phyloP scores from a whole-genome alignment of 2,113 vertebrate genomes.

The Carassius gibelio region DNA sequence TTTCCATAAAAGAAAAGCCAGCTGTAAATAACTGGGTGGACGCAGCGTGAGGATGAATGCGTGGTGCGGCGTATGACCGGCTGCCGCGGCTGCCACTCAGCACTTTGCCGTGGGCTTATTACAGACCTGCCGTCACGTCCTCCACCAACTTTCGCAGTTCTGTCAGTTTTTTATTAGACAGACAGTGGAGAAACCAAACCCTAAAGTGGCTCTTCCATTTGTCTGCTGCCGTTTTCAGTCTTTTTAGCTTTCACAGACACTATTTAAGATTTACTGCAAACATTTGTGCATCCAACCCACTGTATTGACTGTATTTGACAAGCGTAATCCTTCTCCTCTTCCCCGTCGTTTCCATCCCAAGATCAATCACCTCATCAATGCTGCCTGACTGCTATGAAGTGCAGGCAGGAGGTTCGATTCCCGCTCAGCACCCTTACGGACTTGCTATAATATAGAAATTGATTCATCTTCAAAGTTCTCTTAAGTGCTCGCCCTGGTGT shows the following conservation, averaged over 20 bases:
- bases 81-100: background rate
- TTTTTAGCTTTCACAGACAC: slow-evolving; percentile 80
- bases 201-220: slow-evolving; percentile 53
- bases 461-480: slow-evolving; percentile 87
- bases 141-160: slow-evolving; percentile 64
- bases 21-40: slow-evolving; percentile 75
- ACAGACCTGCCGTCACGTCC: background rate
- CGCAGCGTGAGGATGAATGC: slow-evolving; percentile 58
- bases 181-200: slow-evolving; percentile 50
- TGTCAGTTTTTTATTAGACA: slow-evolving; percentile 70
- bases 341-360: slow-evolving; percentile 85
- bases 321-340: slow-evolving; percentile 87
- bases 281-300: slow-evolving; percentile 80
- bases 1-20: slow-evolving; percentile 78
- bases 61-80: background rate
- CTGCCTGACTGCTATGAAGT: slow-evolving; percentile 84
- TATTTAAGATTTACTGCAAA: slow-evolving; percentile 83
- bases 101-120: background rate
- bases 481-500: slow-evolving; percentile 70
- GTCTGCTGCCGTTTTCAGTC: slow-evolving; percentile 47
- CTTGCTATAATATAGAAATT: slow-evolving; percentile 89
- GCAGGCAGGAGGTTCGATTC: slow-evolving; percentile 85
- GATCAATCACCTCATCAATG: slow-evolving; percentile 91
- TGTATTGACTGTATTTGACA: slow-evolving; percentile 83
- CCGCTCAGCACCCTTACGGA: slow-evolving; percentile 78